These are phyloP conservation scores for Sinelater perroti DNA, from an alignment of 2,888 invertebrate genomes.

Conservation along the genomic window DNA sequence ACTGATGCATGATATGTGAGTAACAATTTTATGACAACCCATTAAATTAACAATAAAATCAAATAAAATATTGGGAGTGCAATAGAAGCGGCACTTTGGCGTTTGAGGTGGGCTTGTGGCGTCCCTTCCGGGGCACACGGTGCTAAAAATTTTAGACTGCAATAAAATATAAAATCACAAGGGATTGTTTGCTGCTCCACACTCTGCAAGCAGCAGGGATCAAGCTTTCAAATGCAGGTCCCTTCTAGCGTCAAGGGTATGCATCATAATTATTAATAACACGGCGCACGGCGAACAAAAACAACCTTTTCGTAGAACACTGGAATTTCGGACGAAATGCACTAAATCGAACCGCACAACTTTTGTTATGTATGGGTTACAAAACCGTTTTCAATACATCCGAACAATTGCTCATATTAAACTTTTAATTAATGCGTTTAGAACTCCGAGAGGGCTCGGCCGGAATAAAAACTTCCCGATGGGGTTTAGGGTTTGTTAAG, in stretches of 20 bases:
- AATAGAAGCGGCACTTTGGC: too few relatives aligned
- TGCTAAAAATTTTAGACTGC: constrained; percentile 16
- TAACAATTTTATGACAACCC: too few relatives aligned
- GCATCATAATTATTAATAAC: constrained; percentile 15
- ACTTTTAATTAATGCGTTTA: constrained; percentile 31
- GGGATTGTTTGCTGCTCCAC: constrained; percentile 5
- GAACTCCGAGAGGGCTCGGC: constrained; percentile 14
- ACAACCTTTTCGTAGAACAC: not conserved
- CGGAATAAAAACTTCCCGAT: constrained; percentile 26
- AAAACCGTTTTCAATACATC: constrained; percentile 10
- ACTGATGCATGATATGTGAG: too few relatives aligned
- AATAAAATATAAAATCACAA: not conserved
- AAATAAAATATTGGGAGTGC: too few relatives aligned
- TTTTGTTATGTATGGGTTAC: not conserved
- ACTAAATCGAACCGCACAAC: too few relatives aligned
- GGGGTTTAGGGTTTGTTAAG: constrained; percentile 26
- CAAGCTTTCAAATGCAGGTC: constrained; percentile 7
- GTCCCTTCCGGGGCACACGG: constrained; percentile 11
- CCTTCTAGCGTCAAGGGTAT: constrained; percentile 1
- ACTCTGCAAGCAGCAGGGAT: not conserved
- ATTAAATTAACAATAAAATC: too few relatives aligned
- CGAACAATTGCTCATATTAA: constrained; percentile 28
- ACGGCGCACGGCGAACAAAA: not conserved
- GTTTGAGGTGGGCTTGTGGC: too few relatives aligned
- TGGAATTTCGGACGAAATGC: too few relatives aligned